phyloP scores from a whole-genome alignment of 64 coral and sea anemone species.

The Stylophora pistillata region DNA sequence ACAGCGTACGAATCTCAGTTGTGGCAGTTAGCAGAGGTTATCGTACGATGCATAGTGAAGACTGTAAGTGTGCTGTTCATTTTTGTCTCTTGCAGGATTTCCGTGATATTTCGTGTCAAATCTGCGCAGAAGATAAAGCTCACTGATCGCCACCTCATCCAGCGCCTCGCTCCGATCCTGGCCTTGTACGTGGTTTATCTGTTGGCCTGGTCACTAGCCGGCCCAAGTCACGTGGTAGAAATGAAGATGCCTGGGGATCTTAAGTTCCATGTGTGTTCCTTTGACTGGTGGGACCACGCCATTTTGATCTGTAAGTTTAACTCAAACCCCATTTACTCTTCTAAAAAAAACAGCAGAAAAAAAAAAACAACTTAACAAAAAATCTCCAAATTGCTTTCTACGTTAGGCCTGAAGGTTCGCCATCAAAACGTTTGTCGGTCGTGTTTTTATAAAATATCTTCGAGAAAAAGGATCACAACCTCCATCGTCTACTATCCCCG shows the following conservation, averaged over 20 bases:
- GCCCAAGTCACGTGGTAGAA: constrained; percentile 54
- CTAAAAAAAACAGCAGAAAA: neutral
- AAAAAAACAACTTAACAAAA: neutral
- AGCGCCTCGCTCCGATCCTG: constrained; percentile 75
- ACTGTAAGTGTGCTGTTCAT: too few relatives aligned
- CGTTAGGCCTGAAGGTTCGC: too few relatives aligned
- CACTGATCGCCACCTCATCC: constrained; percentile 71
- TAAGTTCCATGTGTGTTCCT: constrained; percentile 69
- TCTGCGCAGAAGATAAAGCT: constrained; percentile 86
- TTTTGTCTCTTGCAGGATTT: constrained; percentile 47
- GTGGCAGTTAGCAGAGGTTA: too few relatives aligned
- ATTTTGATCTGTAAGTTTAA: constrained; percentile 81
- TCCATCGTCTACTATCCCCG: too few relatives aligned
- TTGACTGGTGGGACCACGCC: constrained; percentile 91
- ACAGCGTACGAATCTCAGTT: too few relatives aligned
- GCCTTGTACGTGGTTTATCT: constrained; percentile 81
- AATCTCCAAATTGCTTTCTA: neutral
- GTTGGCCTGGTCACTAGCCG: constrained; percentile 87
- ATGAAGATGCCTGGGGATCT: constrained; percentile 50
- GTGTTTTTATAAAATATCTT: too few relatives aligned
- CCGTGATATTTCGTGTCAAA: constrained; percentile 83
- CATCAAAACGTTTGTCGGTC: too few relatives aligned
- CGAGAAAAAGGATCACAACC: too few relatives aligned
- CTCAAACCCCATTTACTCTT: neutral
- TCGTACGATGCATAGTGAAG: too few relatives aligned